A percentile compares a stretch with the other conserved stretches of the same genome.
Conservation (phyloP, 2,113 vertebrate species). For the Sinocyclocheilus anophthalmus region DNA sequence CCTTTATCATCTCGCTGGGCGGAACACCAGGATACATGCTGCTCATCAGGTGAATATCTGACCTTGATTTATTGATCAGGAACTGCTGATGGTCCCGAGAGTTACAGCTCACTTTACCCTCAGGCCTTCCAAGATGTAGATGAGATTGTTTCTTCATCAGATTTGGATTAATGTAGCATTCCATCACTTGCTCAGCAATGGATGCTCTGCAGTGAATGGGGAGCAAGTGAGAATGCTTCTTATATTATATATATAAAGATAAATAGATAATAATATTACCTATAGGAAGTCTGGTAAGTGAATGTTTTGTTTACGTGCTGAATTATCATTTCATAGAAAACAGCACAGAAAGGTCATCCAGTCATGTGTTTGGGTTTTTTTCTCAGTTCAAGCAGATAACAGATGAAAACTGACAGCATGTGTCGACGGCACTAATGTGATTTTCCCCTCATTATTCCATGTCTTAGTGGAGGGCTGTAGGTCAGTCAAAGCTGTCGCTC, state of each 20-base stretch:
- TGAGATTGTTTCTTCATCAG: too few species aligned
- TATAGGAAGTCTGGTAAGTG: background rate
- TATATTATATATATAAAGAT: too few species aligned
- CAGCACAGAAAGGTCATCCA: background rate
- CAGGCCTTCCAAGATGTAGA: too few species aligned
- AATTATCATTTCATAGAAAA: background rate
- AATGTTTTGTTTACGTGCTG: background rate
- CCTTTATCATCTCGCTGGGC: slow-evolving; percentile 87
- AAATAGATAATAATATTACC: too few species aligned
- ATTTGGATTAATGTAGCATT: too few species aligned
- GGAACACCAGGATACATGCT: slow-evolving; percentile 89
- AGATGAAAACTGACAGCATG: background rate
- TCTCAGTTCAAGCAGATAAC: background rate
- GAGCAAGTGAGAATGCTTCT: too few species aligned
- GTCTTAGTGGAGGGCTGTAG: background rate
- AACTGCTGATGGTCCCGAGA: background rate
- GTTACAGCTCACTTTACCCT: background rate
- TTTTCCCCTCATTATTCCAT: background rate
- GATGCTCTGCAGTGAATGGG: too few species aligned
- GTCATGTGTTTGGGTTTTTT: background rate
- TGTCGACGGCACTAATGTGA: background rate
- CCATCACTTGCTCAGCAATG: too few species aligned
- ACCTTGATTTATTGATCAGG: background rate
- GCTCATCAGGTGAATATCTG: slow-evolving; percentile 81
- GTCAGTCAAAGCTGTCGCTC: background rate